Base-by-base conservation (phyloP, 2,888 invertebrate genomes). In the Cepaea hortensis region DNA sequence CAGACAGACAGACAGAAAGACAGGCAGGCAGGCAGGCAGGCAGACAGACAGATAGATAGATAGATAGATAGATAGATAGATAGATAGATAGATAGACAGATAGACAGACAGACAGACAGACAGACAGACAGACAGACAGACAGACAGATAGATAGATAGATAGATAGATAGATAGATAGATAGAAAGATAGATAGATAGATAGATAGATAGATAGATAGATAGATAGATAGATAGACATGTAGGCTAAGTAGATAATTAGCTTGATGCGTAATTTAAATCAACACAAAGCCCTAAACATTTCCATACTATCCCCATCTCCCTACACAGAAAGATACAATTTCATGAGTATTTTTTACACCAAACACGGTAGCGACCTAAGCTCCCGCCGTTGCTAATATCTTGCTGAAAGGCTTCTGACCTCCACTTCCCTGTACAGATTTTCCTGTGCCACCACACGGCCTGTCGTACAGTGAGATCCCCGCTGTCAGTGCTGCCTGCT, bases 141-240 rank as follows among this genome's bases (percentile, higher is more conserved):
- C 48, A 76, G 76, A 76, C 48, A 76, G 76, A 76, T 76, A 50
- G 15, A 76, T 50, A 76, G 48, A 76, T 76, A 76, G 50, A 76
- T 76, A 76, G 76, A 76, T 48, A 76, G 76, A 76, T 48, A 76
- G 76, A 76, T 50, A 76, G 76, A 76, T 50, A 76, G 76, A 76
- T 76, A 76, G 76, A 50, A 48, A 50, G 50, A 76, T 76, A 76
- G 76, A 76, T 76, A 76, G 76, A 76, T 76, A 76, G 76, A 50
- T 76, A 76, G 50, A 76, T 50, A 76, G 76, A 50, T 50, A 50
- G 50, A 76, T 50, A 76, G 76, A 76, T 76, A 76, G 76, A 76
- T 76, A 76, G 76, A 76, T 76, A 76, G 76, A 76, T 76, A 76
- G 76, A 76, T 76, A 76, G 76, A 76, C 50, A 76, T 48, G 48